Base-by-base conservation (phyloP, 2,113 vertebrate genomes). In the Nyctibius bracteatus region DNA sequence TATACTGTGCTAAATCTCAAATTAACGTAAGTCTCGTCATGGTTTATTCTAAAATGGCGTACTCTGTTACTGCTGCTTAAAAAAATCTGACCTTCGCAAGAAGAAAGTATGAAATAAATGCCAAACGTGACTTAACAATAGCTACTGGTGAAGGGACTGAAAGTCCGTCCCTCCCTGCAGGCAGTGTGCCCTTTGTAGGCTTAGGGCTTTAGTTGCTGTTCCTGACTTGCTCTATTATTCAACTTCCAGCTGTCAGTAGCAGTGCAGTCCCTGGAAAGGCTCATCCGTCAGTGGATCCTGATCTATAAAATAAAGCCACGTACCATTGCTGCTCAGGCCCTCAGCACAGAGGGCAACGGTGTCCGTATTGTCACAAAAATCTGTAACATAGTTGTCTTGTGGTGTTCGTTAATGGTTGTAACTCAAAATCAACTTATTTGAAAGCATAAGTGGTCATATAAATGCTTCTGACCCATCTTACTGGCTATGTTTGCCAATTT, bases 321-420 rank as follows among this genome's bases (percentile, higher is more conserved):
- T 23, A 2, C 27, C 5, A 1, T 4, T 70, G 63, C 51, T n/a
- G 47, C 77, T 39, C 28, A 9, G 44, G 27, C 58, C 33, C 33
- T 35, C 23, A 8, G 35, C 20, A 1, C 4, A 15, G 47, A 14
- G 41, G 61, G 25, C 47, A 58, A 63, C 1, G 0, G 19, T 4
- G 57, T 11, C 27, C 35, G 59, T 8, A 49, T 52, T 4, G 35
- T 22, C n/a, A 28, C 23, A 12, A 14, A 54, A 17, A 41, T 17
- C 55, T 75, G 5, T 24, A 11, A 49, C 4, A 0, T 22, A 16
- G 10, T n/a, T 49, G n/a, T 52, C 31, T 35, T 55, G 37, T 54
- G 33, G 46, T 46, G 30, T 30, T 71, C 41, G 41, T n/a, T n/a
- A 22, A 27, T 37, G 52, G 13, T 16, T 81, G 43, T 46, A 41